Conservation (phyloP, 1,140 invertebrate genomes). For the Rhynchophorus ferrugineus region DNA sequence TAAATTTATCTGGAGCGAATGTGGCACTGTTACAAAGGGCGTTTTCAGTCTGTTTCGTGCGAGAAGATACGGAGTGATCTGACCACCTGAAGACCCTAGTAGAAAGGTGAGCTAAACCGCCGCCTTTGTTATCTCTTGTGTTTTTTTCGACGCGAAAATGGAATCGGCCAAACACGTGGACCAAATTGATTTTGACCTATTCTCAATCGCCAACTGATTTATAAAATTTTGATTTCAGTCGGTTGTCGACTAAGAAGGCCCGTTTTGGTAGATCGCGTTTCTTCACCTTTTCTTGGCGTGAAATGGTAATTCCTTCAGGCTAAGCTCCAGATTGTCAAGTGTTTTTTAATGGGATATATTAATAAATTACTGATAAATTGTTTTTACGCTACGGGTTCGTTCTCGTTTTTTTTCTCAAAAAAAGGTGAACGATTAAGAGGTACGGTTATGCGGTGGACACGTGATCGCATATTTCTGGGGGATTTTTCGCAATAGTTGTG, state of each 20-base stretch:
- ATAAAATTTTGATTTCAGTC: not conserved
- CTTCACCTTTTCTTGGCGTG: not conserved
- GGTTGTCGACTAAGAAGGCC: not conserved
- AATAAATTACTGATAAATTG: slow-evolving; percentile 5
- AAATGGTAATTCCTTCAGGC: not conserved
- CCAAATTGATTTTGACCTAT: not conserved
- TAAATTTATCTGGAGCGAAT: slow-evolving; percentile 21
- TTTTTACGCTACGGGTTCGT: not conserved
- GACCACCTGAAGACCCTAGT: slow-evolving; percentile 25
- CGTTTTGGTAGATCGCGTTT: not conserved
- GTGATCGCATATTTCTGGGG: not conserved
- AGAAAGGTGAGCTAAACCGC: slow-evolving; percentile 22
- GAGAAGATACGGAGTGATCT: slow-evolving; percentile 17
- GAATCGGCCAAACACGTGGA: slow-evolving; percentile 28
- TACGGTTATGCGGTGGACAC: not conserved
- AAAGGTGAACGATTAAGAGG: too few species aligned
- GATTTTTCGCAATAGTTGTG: not conserved
- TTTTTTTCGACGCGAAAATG: slow-evolving; percentile 21
- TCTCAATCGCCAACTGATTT: not conserved
- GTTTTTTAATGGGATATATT: slow-evolving; percentile 5
- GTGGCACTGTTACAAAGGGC: slow-evolving; percentile 17
- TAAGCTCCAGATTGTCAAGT: not conserved
- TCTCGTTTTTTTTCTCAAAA: not conserved
- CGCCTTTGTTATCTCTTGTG: slow-evolving; percentile 21
- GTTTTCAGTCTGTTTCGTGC: slow-evolving; percentile 12